Evolutionary conservation across 2,888 invertebrate species (phyloP).

Genomic region (Macrophya alboannulata): DNA sequence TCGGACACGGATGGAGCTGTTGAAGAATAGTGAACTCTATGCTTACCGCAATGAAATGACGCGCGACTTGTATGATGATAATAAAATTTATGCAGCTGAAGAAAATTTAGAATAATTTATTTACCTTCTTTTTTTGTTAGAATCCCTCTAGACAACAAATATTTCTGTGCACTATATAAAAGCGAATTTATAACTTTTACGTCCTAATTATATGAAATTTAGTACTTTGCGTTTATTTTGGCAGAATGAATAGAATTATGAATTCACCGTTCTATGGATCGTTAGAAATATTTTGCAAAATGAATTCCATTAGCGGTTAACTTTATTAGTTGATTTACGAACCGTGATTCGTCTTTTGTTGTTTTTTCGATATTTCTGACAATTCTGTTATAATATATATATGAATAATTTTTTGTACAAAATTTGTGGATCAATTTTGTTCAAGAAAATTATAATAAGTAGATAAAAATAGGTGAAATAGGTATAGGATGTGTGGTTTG

Average conservation of each 20-base stretch:
- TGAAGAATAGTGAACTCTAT: neutral
- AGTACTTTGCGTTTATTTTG: neutral
- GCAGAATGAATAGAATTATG: too few species aligned
- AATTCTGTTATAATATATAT: neutral
- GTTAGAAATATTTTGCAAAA: neutral
- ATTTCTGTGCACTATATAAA: neutral
- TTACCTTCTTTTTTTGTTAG: neutral
- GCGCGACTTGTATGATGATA: neutral
- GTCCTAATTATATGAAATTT: neutral
- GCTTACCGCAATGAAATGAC: neutral
- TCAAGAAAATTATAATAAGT: neutral
- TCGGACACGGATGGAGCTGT: constrained; percentile 36
- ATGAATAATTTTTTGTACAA: neutral
- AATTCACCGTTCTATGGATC: neutral
- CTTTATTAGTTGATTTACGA: neutral
- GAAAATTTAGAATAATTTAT: neutral
- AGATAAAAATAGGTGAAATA: neutral
- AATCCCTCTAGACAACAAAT: neutral
- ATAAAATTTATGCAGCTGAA: neutral
- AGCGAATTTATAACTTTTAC: neutral
- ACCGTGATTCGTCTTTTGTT: neutral
- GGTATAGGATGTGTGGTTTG: constrained; percentile 42
- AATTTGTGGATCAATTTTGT: neutral
- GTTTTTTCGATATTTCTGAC: neutral
- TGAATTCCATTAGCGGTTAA: neutral